Base-by-base conservation (phyloP, 2,113 vertebrate species). In the Otus sunia region DNA sequence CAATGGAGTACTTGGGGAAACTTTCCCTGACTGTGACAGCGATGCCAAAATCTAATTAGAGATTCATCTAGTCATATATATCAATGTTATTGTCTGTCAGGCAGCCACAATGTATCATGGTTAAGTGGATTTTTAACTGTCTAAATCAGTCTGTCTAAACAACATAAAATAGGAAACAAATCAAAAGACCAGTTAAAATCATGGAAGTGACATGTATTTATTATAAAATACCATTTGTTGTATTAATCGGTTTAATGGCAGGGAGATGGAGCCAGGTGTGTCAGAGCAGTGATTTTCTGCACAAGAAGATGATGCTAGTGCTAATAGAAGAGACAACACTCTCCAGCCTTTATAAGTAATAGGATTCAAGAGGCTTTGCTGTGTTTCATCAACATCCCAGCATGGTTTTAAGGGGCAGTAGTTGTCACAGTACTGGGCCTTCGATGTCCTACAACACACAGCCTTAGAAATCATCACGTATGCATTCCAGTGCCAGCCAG, bases 21-120 rank as follows among this genome's bases (percentile, higher is more conserved):
- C 92, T 97, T 98, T 95, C 92, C 89, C 91, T 97, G 98, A 98
- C 97, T 98, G 97, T 96, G 94, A 98, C 98, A 98, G 97, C 90
- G 82, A 97, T 98, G 98, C 98, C 99, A 99, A 98, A 98, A 98
- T 98, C 98, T 99, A 99, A 99, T 99, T 99, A 99, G 98, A 98
- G 98, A 99, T 98, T 99, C 98, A 99, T 99, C 98, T 97, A 97
- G 96, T 97, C 97, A 94, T 98, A 99, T 99, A 99, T 98, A 99
- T 99, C 98, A 99, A 98, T 97, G 98, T 99, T 98, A 99, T 98
- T 98, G 98, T 98, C 98, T 98, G 98, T 98, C 98, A 99, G 98
- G 98, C 98, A 98, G 98, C 98, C 97, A 98, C 98, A 97, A 97
- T 98, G 98, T 98, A 98, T 99, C 98, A 98, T 95, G 93, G 96